Percentiles rank a stretch among this genome's conserved stretches.
Conservation (phyloP, 1,140 invertebrate species). For the Panagrolaimus sp. region DNA sequence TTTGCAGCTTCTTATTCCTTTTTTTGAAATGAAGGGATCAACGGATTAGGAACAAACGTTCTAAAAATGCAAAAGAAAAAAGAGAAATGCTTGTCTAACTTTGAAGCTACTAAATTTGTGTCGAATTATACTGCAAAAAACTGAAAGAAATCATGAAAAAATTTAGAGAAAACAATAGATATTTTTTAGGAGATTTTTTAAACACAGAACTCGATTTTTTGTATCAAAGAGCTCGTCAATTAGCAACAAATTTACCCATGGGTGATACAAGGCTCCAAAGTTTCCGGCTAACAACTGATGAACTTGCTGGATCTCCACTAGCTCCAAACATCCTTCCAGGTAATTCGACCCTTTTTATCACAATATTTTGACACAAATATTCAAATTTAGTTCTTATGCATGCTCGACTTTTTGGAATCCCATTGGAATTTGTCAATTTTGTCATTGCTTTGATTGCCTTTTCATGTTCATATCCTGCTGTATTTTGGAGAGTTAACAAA, state of each 20-base stretch:
- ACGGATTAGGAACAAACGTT: no score
- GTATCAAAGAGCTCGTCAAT: slow-evolving; percentile 49
- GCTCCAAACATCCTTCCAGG: slow-evolving; percentile 54
- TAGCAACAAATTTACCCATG: slow-evolving; percentile 54
- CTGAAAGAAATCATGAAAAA: not conserved
- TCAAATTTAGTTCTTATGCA: slow-evolving; percentile 51
- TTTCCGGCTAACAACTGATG: slow-evolving; percentile 52
- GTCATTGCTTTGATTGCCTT: slow-evolving; percentile 40
- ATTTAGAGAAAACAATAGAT: slow-evolving; percentile 18
- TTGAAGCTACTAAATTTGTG: no score
- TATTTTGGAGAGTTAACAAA: slow-evolving; percentile 56
- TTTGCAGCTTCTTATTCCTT: no score
- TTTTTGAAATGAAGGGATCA: no score
- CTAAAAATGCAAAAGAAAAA: no score
- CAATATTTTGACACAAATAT: slow-evolving; percentile 10
- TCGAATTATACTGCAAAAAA: no score
- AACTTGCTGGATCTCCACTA: slow-evolving; percentile 47
- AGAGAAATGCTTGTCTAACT: no score
- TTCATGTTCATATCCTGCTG: slow-evolving; percentile 45
- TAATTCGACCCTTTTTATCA: slow-evolving; percentile 27
- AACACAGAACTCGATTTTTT: slow-evolving; percentile 56
- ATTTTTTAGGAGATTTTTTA: slow-evolving; percentile 50
- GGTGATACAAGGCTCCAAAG: slow-evolving; percentile 54
- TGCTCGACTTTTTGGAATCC: slow-evolving; percentile 55
- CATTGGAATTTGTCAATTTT: slow-evolving; percentile 54